phyloP scores from a whole-genome alignment of 2,888 invertebrate genomes.

The Dione vanillae region DNA sequence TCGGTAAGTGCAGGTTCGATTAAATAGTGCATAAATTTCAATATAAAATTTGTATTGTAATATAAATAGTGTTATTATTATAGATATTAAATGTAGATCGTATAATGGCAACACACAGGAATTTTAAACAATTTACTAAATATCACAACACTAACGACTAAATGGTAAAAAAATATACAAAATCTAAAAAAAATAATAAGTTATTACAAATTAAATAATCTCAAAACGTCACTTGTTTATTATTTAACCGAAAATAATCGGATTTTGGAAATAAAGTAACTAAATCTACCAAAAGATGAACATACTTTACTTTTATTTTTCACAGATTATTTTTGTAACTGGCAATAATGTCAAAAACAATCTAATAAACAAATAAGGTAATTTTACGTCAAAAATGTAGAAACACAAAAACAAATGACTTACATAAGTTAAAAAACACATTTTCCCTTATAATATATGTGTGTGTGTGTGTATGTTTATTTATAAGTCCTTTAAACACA shows the following conservation, averaged over 20 bases:
- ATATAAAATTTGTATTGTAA: neutral
- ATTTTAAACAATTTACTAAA: neutral
- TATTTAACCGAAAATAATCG: neutral
- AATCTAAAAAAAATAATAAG: neutral
- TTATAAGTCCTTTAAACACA: no score
- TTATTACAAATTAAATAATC: conserved; percentile 2
- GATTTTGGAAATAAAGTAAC: neutral
- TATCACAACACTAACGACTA: neutral
- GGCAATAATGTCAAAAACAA: neutral
- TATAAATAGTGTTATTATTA: neutral
- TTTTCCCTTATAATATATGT: no score
- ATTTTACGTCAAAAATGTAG: neutral
- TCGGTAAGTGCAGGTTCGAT: neutral
- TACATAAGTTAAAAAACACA: neutral
- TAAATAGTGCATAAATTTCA: neutral
- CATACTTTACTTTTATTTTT: neutral
- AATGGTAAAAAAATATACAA: neutral
- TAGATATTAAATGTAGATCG: neutral
- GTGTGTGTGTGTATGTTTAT: no score
- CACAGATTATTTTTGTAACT: neutral
- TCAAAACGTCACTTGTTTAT: conserved; percentile 2
- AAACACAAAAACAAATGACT: neutral
- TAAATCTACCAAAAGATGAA: neutral
- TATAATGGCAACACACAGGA: conserved; percentile 6
- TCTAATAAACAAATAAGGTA: neutral